These are phyloP conservation scores for Protodeltote pygarga DNA, from an alignment of 2,888 invertebrate species.

Conservation along the genomic window DNA sequence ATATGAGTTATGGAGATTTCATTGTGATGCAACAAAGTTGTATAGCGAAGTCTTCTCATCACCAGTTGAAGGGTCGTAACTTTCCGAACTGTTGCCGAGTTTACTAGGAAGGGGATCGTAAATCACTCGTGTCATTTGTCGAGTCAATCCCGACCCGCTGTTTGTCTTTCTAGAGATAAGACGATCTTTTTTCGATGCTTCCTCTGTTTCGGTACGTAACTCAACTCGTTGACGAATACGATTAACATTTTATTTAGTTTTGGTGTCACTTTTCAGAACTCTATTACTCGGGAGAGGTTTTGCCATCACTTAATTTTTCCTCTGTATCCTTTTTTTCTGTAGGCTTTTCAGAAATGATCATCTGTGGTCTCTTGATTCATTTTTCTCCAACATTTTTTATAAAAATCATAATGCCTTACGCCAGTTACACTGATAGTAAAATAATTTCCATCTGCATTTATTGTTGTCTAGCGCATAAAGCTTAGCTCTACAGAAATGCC, in stretches of 20 bases:
- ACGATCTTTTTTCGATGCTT: constrained; percentile 25
- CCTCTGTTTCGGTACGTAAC: constrained; percentile 23
- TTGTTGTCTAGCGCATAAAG: not conserved
- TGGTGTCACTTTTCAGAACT: no score
- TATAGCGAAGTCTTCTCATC: constrained; percentile 27
- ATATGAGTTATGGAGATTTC: constrained; percentile 28
- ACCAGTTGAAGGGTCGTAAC: constrained; percentile 27
- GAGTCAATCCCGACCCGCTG: constrained; percentile 25
- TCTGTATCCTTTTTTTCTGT: no score
- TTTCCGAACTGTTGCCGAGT: constrained; percentile 30
- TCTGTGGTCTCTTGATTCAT: no score
- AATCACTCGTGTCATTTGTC: constrained; percentile 48
- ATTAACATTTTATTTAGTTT: constrained; percentile 28
- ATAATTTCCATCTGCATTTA: no score
- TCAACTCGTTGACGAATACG: constrained; percentile 26
- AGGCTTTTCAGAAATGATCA: no score
- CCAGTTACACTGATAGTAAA: no score
- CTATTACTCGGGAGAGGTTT: no score
- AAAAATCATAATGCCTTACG: no score
- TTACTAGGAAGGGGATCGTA: constrained; percentile 41
- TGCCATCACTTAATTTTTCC: no score
- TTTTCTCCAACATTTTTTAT: no score
- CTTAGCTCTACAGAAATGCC: constrained; percentile 1
- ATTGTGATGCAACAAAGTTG: constrained; percentile 30
- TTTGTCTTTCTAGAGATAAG: constrained; percentile 34